Evolutionary conservation across 2,113 vertebrate species (phyloP), one percentile per base, ranked within the genome.

Genomic region (Spilogale gracilis): DNA sequence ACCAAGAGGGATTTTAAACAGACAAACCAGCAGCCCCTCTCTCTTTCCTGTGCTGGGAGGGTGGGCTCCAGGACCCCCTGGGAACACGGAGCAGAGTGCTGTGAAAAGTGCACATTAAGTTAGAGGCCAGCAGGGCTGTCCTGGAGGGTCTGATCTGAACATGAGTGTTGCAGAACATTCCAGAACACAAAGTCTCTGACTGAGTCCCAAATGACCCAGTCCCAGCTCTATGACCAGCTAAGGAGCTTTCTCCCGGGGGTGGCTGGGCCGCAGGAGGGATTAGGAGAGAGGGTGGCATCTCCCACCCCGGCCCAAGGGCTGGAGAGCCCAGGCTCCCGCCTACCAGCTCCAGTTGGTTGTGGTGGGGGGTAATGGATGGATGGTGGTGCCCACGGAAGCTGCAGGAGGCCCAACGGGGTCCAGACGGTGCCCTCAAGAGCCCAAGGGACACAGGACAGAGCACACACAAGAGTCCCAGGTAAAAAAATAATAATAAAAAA

Each of bases 401-500:
- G 43, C 6, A 20, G 17, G 56, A 80, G 69, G 32, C 67, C 82
- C 83, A 43, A 7, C 10, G 43, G 38, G 12, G 17, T 10, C 56
- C 74, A n/a, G 32, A 6, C 0, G 8, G 56, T 6, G 1, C 45
- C 74, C 17, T 16, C n/a, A 0, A 54, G 8, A 30, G 18, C 61
- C 81, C 73, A 21, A 9, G n/a, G 78, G 32, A 48, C 78, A 58
- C 2, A 7, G 3, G 63, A 32, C 38, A 23, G 79, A 45, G 32
- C 3, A 43, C 52, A 54, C 38, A 2, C 20, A 20, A 9, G 21
- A 80, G 38, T 18, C 20, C 45, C 96, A 69, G 91, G 99, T 99
- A 60, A 3, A 23, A 23, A 60, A 23, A 38, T 38, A 38, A 38
- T 38, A 38, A 38, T 38, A 23, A 58, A 16, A 52, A 60, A 60